Conservation (phyloP, 2,888 invertebrate genomes). For the Diaphora mendica region DNA sequence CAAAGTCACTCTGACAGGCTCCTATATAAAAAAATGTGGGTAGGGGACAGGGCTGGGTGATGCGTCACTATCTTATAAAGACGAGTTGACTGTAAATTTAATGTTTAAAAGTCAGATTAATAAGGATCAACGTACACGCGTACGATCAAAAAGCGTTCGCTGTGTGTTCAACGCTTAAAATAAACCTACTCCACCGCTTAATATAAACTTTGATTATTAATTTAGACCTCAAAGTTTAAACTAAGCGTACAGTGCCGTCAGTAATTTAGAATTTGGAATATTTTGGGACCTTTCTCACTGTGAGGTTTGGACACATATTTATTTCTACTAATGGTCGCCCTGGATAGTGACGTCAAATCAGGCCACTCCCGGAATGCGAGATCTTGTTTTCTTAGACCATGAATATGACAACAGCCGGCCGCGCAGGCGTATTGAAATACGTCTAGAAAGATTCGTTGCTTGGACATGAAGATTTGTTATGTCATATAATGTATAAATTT, state of each 20-base stretch:
- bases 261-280: neutral
- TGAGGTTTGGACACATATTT: neutral
- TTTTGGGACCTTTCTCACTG: conserved; percentile 9
- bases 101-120: neutral
- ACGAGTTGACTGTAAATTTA: neutral
- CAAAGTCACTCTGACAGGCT: too few relatives aligned
- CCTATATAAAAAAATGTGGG: too few relatives aligned
- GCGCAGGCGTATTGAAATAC: too few relatives aligned
- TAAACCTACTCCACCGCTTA: neutral
- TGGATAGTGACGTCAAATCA: too few relatives aligned
- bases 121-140: neutral
- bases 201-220: neutral
- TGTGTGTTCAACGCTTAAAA: neutral
- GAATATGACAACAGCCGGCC: too few relatives aligned
- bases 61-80: too few relatives aligned
- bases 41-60: too few relatives aligned
- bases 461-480: too few relatives aligned
- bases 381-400: too few relatives aligned
- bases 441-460: too few relatives aligned
- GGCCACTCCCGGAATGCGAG: too few relatives aligned
- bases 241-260: conserved; percentile 7
- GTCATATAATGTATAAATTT: too few relatives aligned
- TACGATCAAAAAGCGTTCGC: neutral
- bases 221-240: neutral
- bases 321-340: neutral